A percentile compares a stretch with the other conserved stretches of the same genome.
Evolutionary conservation across 1,140 invertebrate species (phyloP).

Genomic region (Chymomyza costata): DNA sequence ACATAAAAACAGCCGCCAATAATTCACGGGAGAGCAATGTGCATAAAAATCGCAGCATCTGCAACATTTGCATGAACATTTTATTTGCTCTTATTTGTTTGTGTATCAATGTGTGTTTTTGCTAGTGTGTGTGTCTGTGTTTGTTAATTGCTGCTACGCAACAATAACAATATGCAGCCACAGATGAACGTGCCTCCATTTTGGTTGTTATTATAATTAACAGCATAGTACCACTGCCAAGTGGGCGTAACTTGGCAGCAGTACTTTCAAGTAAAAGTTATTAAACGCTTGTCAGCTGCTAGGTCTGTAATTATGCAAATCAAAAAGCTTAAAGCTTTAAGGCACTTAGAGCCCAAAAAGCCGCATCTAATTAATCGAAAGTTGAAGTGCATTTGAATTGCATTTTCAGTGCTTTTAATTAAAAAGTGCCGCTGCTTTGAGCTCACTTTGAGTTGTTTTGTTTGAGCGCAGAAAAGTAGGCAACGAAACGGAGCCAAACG

Average conservation of each 20-base stretch:
- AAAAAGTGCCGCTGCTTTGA: constrained; percentile 37
- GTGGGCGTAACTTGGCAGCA: constrained; percentile 13
- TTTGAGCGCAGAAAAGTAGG: too few species aligned
- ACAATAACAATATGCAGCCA: constrained; percentile 51
- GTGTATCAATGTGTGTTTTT: constrained; percentile 55
- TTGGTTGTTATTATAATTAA: constrained; percentile 57
- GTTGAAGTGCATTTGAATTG: constrained; percentile 30
- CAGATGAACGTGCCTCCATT: not conserved
- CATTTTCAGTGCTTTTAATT: constrained; percentile 32
- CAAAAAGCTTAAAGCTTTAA: constrained; percentile 14
- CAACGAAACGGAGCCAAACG: too few species aligned
- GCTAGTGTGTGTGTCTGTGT: constrained; percentile 47
- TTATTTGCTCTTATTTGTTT: constrained; percentile 49
- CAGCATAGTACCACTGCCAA: constrained; percentile 23
- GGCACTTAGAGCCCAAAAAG: constrained; percentile 22
- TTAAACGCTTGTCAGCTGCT: constrained; percentile 9
- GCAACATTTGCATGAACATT: constrained; percentile 40
- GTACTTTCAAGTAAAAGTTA: constrained; percentile 49
- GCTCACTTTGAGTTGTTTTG: too few species aligned
- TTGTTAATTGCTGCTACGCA: constrained; percentile 58
- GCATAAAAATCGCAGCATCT: constrained; percentile 64
- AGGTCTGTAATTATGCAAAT: constrained; percentile 24
- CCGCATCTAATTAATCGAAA: constrained; percentile 68
- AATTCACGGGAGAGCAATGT: constrained; percentile 50
- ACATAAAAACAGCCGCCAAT: constrained; percentile 52